Evolutionary conservation across 2,888 invertebrate genomes (phyloP), one percentile per base, ranked within the genome.

Genomic region (Cryptocheilus praepositus): DNA sequence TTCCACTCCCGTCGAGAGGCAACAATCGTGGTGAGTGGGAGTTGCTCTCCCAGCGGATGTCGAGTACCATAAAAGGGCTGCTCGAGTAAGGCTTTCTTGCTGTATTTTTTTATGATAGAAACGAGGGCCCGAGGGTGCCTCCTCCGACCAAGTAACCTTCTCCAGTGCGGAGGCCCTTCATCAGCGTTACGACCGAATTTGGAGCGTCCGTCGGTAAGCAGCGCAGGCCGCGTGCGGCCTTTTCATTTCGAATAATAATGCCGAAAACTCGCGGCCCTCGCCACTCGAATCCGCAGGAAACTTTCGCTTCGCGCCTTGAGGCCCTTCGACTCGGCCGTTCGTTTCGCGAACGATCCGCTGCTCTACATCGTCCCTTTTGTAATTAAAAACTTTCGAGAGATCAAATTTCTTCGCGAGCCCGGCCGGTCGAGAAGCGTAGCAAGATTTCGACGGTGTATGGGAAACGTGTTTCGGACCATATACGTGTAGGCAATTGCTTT

Each of bases 31-130:
- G 67, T 60, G 75, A 77, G 76, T 69, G 66, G 73, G 68, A 73
- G 69, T 73, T 67, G 69, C 72, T 72, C 66, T 79, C 62, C 61
- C 69, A 72, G 67, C 73, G 79, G 72, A 81, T 80, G 79, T 79
- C 75, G 76, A 80, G 81, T 79, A 69, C 75, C 71, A 78, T 77
- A 77, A 77, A 81, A 81, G 80, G 74, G 77, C 80, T 69, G 75
- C 74, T 73, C 66, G 73, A 77, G 71, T 64, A 76, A 74, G 67
- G 61, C 76, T 77, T 61, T 68, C 59, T 69, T 58, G 69, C 64
- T 62, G 62, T 78, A 11, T 44, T 68, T 52, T 62, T 70, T 56
- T 71, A 63, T 73, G 70, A 71, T 73, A 76, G 66, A 63, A 73
- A 70, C 64, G 61, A 70, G 65, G 64, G 18, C 43, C 61, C 16